phyloP scores from a whole-genome alignment of 2,888 invertebrate species.

The Serripes groenlandicus region DNA sequence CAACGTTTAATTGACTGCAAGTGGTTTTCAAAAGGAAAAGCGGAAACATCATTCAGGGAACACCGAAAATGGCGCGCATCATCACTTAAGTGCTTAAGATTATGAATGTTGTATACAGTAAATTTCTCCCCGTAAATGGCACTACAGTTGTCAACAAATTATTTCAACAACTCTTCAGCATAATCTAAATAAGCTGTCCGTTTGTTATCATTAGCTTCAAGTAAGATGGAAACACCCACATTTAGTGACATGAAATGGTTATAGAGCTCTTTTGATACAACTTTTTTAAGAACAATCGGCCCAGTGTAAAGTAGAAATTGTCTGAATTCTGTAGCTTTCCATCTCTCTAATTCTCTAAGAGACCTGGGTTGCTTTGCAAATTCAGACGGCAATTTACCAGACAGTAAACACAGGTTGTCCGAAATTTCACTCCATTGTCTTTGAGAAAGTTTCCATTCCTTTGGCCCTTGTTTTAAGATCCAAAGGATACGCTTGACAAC shows the following conservation, averaged over 20 bases:
- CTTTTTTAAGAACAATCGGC: conserved; percentile 70
- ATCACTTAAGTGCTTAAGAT: conserved; percentile 82
- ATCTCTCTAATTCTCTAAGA: conserved; percentile 72
- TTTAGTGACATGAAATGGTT: conserved; percentile 58
- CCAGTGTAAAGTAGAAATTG: conserved; percentile 77
- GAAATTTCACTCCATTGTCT: conserved; percentile 28
- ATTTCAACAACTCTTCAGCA: conserved; percentile 67
- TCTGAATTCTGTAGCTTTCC: conserved; percentile 81
- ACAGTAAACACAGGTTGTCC: neutral
- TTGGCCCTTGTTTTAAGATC: conserved; percentile 68
- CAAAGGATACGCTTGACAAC: conserved; percentile 68
- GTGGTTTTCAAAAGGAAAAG: conserved; percentile 84
- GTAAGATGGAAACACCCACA: conserved; percentile 63
- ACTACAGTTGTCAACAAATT: conserved; percentile 75
- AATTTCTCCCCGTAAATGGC: conserved; percentile 81
- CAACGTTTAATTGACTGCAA: conserved; percentile 66
- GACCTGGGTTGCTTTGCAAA: conserved; percentile 76
- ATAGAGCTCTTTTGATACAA: conserved; percentile 52
- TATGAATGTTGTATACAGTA: conserved; percentile 84
- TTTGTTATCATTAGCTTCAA: no score
- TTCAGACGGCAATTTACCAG: conserved; percentile 61
- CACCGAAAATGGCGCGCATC: conserved; percentile 83
- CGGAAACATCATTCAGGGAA: conserved; percentile 78
- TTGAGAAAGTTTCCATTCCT: conserved; percentile 23
- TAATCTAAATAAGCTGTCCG: no score